A percentile compares a stretch with the other conserved stretches of the same genome.
Conservation (phyloP, 1,140 invertebrate species). For the Lethocerus indicus region DNA sequence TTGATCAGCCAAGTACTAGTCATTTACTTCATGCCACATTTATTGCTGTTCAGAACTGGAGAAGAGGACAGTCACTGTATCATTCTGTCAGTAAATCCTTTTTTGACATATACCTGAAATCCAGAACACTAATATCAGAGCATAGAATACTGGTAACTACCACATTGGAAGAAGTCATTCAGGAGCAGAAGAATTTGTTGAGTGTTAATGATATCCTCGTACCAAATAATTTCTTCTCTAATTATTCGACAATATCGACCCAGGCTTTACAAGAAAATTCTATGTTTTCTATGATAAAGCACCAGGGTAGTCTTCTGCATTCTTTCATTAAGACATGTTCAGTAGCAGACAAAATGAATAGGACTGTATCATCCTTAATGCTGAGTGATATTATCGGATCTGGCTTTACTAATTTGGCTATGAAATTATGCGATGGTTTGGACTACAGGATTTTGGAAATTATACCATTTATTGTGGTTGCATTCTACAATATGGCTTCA, state of each 20-base stretch:
- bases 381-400: too few species aligned
- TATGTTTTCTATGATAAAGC: conserved; percentile 21
- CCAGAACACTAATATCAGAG: conserved; percentile 26
- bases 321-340: conserved; percentile 2
- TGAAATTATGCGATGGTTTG: too few species aligned
- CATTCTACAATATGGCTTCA: conserved; percentile 10
- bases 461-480: conserved; percentile 6
- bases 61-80: conserved; percentile 33
- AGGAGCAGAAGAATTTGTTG: conserved; percentile 1
- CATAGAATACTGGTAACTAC: conserved; percentile 20
- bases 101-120: conserved; percentile 49
- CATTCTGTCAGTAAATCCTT: conserved; percentile 37
- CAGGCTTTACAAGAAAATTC: conserved; percentile 22
- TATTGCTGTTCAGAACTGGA: conserved; percentile 41
- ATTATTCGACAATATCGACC: conserved; percentile 19
- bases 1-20: conserved; percentile 32
- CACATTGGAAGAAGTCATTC: conserved; percentile 20
- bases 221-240: conserved; percentile 5
- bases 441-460: conserved; percentile 7
- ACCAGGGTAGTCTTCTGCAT: conserved; percentile 22
- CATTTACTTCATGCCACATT: conserved; percentile 44
- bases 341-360: too few species aligned
- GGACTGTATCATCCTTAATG: too few species aligned
- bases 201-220: neutral
- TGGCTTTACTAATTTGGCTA: too few species aligned